Base-by-base conservation (phyloP, 2,113 vertebrate species). In the Xenopus borealis region DNA sequence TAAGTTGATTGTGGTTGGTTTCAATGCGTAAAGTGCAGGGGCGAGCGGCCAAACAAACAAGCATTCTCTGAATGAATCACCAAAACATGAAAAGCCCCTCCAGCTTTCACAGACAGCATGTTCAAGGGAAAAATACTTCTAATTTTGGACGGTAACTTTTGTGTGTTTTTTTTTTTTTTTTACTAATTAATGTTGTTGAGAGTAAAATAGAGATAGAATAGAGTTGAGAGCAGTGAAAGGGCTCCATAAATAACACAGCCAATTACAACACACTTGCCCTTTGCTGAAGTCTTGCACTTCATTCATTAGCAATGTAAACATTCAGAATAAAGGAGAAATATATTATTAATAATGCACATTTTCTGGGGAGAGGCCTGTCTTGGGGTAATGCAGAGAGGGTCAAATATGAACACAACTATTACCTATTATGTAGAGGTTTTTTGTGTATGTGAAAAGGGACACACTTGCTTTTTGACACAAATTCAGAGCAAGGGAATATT, bases 31-130 rank as follows among this genome's bases (percentile, higher is more conserved):
- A 68, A 64, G 78, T 72, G 83, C 66, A 78, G 83, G 72, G 78
- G 75, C 75, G 77, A 66, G 55, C 52, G 61, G 52, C 46, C 50
- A 72, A 78, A 64, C 76, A 84, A 80, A 19, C 72, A 80, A 78
- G 79, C 84, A 85, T 80, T 82, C 83, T 83, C 61, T 76, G 81
- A 83, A 92, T 83, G 87, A 87, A 87, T 85, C 80, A 19, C 47
- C 59, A 68, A 78, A 78, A 78, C 83, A 79, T 86, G 83, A 86
- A 90, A 86, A 86, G 85, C 72, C 78, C 78, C 86, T 88, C 23
- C 82, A 81, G 82, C 85, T 80, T 81, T 78, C 47, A 72, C 80
- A 71, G 79, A 78, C 75, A 80, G 84, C 63, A 20, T 78, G 81
- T 81, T 82, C 71, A 55, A 67, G 23, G 23, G 85, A 84, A 81